Percentiles rank a stretch among this genome's conserved stretches.
Conservation (phyloP, 2,113 vertebrate genomes). For the Cyphomyrus discorhynchus region DNA sequence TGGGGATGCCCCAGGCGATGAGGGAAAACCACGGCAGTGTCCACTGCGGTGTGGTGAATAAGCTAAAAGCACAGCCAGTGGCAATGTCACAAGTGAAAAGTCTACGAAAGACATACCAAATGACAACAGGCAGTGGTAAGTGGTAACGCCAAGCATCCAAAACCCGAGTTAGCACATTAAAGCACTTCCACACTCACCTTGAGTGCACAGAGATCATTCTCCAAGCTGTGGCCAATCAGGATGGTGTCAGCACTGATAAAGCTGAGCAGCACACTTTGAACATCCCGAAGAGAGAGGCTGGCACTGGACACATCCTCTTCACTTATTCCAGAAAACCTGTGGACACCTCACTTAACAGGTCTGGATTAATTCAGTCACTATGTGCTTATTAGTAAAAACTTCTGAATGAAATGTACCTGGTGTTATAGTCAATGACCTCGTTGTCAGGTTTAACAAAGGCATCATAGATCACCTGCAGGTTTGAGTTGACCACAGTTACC, state of each 20-base stretch:
- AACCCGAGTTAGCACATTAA: neutral
- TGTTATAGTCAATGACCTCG: slow-evolving; percentile 70
- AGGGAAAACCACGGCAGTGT: slow-evolving; percentile 67
- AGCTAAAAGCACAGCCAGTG: neutral
- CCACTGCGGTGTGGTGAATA: slow-evolving; percentile 62
- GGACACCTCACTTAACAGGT: neutral
- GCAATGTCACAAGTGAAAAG: neutral
- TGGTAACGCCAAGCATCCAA: neutral
- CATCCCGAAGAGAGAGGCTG: slow-evolving; percentile 49
- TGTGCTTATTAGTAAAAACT: neutral
- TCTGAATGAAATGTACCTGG: slow-evolving; percentile 50
- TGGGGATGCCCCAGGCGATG: slow-evolving; percentile 65
- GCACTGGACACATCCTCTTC: slow-evolving; percentile 57
- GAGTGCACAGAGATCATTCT: slow-evolving; percentile 59
- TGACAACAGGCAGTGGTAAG: neutral
- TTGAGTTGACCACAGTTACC: slow-evolving; percentile 64
- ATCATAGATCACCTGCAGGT: slow-evolving; percentile 65
- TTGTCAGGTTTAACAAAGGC: slow-evolving; percentile 65
- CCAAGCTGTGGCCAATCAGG: slow-evolving; percentile 67
- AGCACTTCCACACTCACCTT: slow-evolving; percentile 60
- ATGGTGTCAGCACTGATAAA: slow-evolving; percentile 64
- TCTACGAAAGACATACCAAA: neutral
- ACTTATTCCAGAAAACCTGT: slow-evolving; percentile 67
- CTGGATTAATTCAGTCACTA: neutral
- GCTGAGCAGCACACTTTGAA: slow-evolving; percentile 62